Conservation (phyloP, 2,113 vertebrate genomes). For the Phalacrocorax brasilianus region DNA sequence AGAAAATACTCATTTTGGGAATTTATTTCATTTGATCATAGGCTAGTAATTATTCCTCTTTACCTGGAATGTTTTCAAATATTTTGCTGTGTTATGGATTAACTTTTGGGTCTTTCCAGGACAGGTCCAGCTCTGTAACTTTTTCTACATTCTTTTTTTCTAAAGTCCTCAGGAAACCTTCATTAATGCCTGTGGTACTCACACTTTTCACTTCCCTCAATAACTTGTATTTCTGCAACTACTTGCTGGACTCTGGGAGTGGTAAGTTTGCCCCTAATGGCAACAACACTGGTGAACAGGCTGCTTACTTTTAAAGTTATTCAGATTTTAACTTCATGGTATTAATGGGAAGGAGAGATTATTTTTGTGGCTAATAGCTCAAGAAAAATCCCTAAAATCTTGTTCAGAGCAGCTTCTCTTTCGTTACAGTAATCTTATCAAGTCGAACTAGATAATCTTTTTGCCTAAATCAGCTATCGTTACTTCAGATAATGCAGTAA, state of each 20-base stretch:
- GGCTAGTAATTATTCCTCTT: background rate
- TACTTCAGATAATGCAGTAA: slow-evolving; percentile 54
- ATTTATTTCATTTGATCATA: background rate
- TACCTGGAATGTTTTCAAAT: background rate
- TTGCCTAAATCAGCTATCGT: slow-evolving; percentile 15
- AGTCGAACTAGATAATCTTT: slow-evolving; percentile 50
- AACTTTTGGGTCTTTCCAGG: background rate
- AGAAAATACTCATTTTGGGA: background rate
- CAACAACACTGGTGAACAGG: background rate
- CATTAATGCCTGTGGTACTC: background rate
- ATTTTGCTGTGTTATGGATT: background rate
- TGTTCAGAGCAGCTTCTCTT: slow-evolving; percentile 24
- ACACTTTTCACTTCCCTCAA: background rate
- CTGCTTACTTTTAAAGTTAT: background rate
- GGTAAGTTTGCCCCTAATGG: background rate
- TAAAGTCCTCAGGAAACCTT: background rate
- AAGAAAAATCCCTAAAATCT: slow-evolving; percentile 33
- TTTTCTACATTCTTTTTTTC: background rate
- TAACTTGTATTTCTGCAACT: background rate
- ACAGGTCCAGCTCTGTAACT: background rate
- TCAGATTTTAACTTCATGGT: background rate
- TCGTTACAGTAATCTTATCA: slow-evolving; percentile 38
- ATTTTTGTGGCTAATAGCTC: slow-evolving; percentile 9
- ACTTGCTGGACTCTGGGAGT: background rate
- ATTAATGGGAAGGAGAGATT: background rate